Evolutionary conservation across 2,888 invertebrate genomes (phyloP).

Genomic region (Stictocephala bisonia): DNA sequence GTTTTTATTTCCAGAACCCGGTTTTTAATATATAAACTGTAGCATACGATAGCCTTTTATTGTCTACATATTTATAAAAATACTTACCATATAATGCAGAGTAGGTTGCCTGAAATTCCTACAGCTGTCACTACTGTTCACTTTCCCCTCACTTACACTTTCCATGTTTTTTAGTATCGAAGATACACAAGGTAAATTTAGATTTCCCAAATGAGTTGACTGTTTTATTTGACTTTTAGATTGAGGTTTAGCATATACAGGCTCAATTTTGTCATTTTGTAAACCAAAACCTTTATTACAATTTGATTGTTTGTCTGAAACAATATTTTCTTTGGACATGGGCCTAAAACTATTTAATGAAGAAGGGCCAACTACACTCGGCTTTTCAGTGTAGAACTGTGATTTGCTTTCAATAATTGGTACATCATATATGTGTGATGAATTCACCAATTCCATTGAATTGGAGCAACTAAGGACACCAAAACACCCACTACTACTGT

Average conservation of each 20-base stretch:
- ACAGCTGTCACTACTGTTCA: too few relatives aligned
- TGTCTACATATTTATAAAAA: too few relatives aligned
- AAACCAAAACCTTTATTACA: too few relatives aligned
- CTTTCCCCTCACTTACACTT: background rate
- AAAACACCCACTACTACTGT: conserved; percentile 16
- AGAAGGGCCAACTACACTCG: background rate
- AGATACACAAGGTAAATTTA: background rate
- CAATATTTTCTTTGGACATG: conserved; percentile 12
- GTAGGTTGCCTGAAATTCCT: background rate
- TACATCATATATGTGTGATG: conserved; percentile 48
- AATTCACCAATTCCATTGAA: conserved; percentile 1
- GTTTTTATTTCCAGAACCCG: too few relatives aligned
- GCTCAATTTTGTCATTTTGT: too few relatives aligned
- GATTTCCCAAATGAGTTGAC: background rate
- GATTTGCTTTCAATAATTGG: conserved; percentile 42
- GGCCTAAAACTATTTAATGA: background rate
- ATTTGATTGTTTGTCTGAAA: too few relatives aligned
- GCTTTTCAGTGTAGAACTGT: conserved; percentile 20
- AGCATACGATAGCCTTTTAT: too few relatives aligned
- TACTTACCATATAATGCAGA: conserved; percentile 53
- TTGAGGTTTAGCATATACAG: conserved; percentile 28
- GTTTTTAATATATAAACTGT: too few relatives aligned
- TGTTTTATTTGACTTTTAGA: background rate
- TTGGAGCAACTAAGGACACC: conserved; percentile 34
- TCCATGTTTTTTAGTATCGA: conserved; percentile 21